Evolutionary conservation across 2,797 vertebrate genomes (phyloP), one percentile per base, ranked within the genome.

Genomic region (Enteromius argenteus): DNA sequence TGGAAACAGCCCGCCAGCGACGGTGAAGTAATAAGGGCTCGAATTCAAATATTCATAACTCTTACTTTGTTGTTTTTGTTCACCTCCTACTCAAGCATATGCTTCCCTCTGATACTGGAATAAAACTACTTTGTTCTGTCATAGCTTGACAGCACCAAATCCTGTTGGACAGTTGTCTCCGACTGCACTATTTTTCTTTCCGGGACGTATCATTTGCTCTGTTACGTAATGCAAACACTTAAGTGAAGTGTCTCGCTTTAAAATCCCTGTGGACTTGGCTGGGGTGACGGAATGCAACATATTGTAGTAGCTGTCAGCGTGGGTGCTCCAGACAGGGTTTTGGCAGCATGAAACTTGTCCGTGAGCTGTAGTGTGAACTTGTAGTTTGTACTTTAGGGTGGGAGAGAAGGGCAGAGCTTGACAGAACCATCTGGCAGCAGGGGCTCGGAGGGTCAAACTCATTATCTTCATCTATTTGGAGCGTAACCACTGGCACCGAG

Each of bases 381-480:
- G 49, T 68, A 46, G 71, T 81, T 80, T 39, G 56, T 53, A 81
- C 73, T 82, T 76, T 42, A 32, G 79, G 42, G 51, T 77, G 53
- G 67, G 68, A 79, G 67, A 64, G 68, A 60, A 75, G 85, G 3
- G 44, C 84, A 74, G 62, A 58, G 72, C 76, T 62, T 67, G 84
- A 85, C 66, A 62, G 30, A 44, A 76, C 86, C 91, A 89, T 88
- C 86, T 86, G 87, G 89, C 85, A 60, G n/a, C 17, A 37, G 81
- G 71, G 73, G 75, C 64, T 68, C 56, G 79, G 21, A 81, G 49
- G 53, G 68, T 88, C 88, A 91, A 83, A 90, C 58, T 87, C 80
- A 90, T 91, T 88, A 89, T 89, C 86, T 87, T 84, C 35, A 75
- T 77, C 67, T 82, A 81, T 88, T 88, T 72, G 81, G 85, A 89